Evolutionary conservation across 2,113 vertebrate genomes (phyloP).

Genomic region (Stegostoma tigrinum): DNA sequence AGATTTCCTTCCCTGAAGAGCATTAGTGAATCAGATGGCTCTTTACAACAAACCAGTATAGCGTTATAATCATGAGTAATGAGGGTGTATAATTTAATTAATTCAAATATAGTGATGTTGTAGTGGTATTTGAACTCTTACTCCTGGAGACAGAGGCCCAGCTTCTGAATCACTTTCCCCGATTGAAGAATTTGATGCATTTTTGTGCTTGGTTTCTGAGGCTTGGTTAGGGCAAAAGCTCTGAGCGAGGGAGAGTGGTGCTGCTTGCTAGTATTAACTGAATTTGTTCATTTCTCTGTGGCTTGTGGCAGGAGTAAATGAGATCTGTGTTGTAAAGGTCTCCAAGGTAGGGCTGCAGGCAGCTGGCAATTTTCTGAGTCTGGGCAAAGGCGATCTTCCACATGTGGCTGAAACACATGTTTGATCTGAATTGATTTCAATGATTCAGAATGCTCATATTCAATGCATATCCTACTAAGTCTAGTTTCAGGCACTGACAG

Average conservation of each 20-base stretch:
- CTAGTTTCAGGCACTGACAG: neutral
- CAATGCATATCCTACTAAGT: neutral
- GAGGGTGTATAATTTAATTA: neutral
- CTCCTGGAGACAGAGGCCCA: neutral
- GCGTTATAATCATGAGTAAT: neutral
- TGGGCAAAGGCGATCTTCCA: neutral
- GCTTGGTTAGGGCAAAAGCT: neutral
- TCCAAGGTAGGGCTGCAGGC: neutral
- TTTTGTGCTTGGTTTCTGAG: neutral
- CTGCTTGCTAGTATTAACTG: neutral
- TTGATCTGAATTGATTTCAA: slow-evolving; percentile 1
- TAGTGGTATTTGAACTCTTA: no score
- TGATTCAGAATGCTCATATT: no score
- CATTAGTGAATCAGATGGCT: neutral
- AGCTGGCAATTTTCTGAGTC: neutral
- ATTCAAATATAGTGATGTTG: neutral
- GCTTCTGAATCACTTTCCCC: neutral
- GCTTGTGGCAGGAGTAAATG: neutral
- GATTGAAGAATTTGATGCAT: neutral
- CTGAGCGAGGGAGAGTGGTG: neutral
- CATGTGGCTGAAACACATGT: neutral
- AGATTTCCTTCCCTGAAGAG: no score
- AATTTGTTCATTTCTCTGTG: neutral
- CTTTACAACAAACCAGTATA: neutral
- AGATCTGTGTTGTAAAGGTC: neutral